Base-by-base conservation (phyloP, 2,113 vertebrate species). In the Callospermophilus lateralis region DNA sequence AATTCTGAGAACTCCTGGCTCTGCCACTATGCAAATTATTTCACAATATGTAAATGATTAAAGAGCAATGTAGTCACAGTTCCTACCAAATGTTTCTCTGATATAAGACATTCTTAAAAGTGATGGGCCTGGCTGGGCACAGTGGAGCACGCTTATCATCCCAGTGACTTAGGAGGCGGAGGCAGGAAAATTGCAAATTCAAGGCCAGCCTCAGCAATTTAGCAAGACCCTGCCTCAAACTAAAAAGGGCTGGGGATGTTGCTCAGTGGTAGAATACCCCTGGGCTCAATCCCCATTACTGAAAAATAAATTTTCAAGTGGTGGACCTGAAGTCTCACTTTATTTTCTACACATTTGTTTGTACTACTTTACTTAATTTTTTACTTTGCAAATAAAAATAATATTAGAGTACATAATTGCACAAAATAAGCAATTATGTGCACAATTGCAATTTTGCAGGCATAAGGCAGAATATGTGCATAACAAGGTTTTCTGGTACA, bases 331-430 rank as follows among this genome's bases (percentile, higher is more conserved):
- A 63, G 26, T 79, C 24, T 80, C 73, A 84, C 26, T 93, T 94
- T 87, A 63, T 39, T 16, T 79, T 91, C 53, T 89, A 48, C 24
- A 34, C 51, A 68, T 91, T 90, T 94, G 79, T 95, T 4, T 70
- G 48, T n/a, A 89, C 17, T 61, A 45, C 28, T 90, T 87, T 26
- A 84, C 65, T 74, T 39, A 97, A 73, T 78, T 94, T 28, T 90
- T 93, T 93, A 84, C 53, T 96, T 83, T 84, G 37, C 32, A 97
- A 96, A 90, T 91, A 95, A 87, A 93, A 93, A 20, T 81, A 88
- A 68, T 80, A 83, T 34, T 83, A 86, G 63, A 61, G 78, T 4
- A 79, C 2, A 2, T 28, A 88, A 73, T 84, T 94, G 42, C 32
- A 68, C 76, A 81, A 93, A 96, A 93, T 73, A 83, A 93, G 17